Base-by-base conservation (phyloP, 2,888 invertebrate species). In the Hirtodrosophila confusa region DNA sequence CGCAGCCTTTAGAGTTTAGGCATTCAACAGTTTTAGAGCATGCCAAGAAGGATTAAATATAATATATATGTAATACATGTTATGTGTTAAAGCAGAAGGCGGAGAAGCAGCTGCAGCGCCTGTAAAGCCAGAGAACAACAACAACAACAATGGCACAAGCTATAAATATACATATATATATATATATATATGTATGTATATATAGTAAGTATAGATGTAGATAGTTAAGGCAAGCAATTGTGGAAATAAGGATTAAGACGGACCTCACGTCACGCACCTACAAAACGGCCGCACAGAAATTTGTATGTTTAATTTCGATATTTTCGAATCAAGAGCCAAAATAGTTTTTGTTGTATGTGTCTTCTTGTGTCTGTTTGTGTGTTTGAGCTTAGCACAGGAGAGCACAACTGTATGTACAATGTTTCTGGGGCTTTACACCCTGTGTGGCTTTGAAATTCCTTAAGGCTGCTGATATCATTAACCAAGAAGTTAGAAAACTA, bases 301-400 rank as follows among this genome's bases (percentile, higher is more conserved):
- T 12, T 31, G 8, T 3, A 45, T 43, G 0, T 36, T 50, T 31
- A 29, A 24, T 44, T 45, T 48, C n/a, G 12, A n/a, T 29, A 71
- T 56, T 53, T 73, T 45, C 24, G 29, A 61, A 57, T 65, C 39
- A 47, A 53, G 41, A 88, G 88, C 90, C 90, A 90, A 90, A 89
- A 87, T 67, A 58, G 58, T 82, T 73, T 84, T 78, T 75, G 73
- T 79, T 66, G 49, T 66, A 40, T 69, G 41, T 76, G 27, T 61
- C 12, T 51, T 40, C n/a, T 11, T 54, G 37, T 66, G 57, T 66
- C n/a, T 65, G 35, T 60, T 12, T 55, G n/a, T 53, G 8, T 39
- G 31, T 31, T 49, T 39, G 8, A 33, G 4, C 11, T 55, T 11
- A 12, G 31, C 57, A 66, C 48, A 62, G 40, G 17, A 63, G 29